A percentile compares a stretch with the other conserved stretches of the same genome.
Conservation (phyloP, 23 tunicate species). For the Oikopleura albicans region DNA sequence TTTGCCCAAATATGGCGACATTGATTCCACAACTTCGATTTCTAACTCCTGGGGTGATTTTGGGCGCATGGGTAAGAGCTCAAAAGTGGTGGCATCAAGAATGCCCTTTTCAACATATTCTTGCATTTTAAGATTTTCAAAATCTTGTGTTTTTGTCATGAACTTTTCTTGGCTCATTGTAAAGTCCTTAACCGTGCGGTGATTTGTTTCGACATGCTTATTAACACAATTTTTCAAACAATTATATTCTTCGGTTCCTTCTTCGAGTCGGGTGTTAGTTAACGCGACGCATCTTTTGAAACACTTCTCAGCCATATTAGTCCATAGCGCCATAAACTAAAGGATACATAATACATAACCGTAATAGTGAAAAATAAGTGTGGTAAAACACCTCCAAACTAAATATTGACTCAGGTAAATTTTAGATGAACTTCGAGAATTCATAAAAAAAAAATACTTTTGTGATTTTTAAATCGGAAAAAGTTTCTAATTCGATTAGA, state of each 20-base stretch:
- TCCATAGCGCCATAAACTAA: not conserved
- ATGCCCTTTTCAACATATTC: slow-evolving; percentile 12
- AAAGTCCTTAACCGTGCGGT: not conserved
- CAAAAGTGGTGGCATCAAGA: not conserved
- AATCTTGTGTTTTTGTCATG: not conserved
- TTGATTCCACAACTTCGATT: not conserved
- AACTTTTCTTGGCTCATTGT: not conserved
- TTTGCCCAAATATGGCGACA: not conserved
- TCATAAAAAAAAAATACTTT: too few relatives aligned
- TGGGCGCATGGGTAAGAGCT: not conserved
- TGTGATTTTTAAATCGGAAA: too few relatives aligned
- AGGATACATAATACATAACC: too few relatives aligned
- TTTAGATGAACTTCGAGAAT: too few relatives aligned
- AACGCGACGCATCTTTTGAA: not conserved
- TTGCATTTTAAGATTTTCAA: not conserved
- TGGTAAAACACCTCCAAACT: too few relatives aligned
- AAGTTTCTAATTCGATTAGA: too few relatives aligned
- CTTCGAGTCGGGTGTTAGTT: not conserved
- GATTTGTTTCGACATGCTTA: not conserved
- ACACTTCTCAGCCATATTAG: not conserved
- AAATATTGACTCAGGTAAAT: too few relatives aligned
- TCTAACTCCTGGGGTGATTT: not conserved
- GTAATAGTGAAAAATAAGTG: too few relatives aligned
- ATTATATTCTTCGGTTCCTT: not conserved
- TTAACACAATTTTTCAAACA: not conserved